A percentile compares a stretch with the other conserved stretches of the same genome.
These are phyloP conservation scores for Nettapus auritus DNA, from an alignment of 2,113 vertebrate genomes.

Conservation along the genomic window DNA sequence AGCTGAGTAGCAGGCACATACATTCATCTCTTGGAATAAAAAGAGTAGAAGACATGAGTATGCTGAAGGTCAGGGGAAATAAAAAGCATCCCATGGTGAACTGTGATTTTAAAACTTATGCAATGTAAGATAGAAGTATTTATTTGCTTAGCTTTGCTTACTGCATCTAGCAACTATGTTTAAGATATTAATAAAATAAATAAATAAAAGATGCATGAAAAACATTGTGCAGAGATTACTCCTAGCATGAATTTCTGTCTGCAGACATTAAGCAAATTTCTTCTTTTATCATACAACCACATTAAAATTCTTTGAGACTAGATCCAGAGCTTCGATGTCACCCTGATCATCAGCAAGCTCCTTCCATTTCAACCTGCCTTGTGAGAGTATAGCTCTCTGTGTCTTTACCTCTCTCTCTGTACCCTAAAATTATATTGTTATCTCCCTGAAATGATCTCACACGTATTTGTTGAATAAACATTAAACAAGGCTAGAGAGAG, in stretches of 20 bases:
- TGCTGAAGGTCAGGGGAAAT: neutral
- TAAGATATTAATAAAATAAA: neutral
- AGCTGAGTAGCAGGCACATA: neutral
- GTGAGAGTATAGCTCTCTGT: neutral
- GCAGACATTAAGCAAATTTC: neutral
- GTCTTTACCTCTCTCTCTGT: neutral
- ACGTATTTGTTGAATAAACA: neutral
- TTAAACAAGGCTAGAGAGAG: neutral
- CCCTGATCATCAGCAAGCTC: neutral
- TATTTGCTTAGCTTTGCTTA: conserved; percentile 27
- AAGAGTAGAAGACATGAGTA: neutral
- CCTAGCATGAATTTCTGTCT: neutral
- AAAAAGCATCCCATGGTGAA: neutral
- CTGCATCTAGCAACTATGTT: conserved; percentile 16
- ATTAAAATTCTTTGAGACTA: conserved; percentile 13
- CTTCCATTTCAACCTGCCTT: neutral
- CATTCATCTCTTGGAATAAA: conserved; percentile 10
- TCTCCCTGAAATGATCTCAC: neutral
- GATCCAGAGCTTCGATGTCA: neutral
- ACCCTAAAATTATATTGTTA: neutral
- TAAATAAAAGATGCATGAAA: neutral
- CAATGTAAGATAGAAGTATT: conserved; percentile 13
- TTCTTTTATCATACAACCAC: conserved; percentile 10
- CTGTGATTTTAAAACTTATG: conserved; percentile 46
- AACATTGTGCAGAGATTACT: neutral